Evolutionary conservation across 2,797 vertebrate genomes (phyloP).

Genomic region (Somateria mollissima): DNA sequence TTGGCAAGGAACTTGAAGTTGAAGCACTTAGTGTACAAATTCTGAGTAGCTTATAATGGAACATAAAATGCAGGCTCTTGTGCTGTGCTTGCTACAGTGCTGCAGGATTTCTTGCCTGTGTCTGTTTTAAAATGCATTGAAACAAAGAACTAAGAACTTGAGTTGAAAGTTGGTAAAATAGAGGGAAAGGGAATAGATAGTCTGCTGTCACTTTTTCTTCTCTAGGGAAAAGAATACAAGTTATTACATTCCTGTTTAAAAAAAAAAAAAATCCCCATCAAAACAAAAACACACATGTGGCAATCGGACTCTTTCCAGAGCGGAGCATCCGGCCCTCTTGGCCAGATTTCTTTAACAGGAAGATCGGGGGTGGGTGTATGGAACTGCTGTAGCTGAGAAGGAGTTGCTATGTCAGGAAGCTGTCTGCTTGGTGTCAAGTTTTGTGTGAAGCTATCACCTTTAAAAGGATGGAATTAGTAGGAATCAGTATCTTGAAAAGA

Average conservation of each 20-base stretch:
- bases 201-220: background rate
- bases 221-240: background rate
- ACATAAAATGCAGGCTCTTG: background rate
- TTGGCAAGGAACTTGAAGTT: background rate
- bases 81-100: background rate
- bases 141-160: background rate
- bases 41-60: background rate
- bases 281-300: background rate
- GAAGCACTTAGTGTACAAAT: background rate
- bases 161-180: background rate
- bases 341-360: background rate
- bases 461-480: background rate
- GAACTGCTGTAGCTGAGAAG: background rate
- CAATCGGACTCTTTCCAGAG: background rate
- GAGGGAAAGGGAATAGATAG: background rate
- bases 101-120: background rate
- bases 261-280: background rate
- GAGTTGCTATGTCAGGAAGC: background rate
- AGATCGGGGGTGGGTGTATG: background rate
- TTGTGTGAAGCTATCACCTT: background rate
- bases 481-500: background rate
- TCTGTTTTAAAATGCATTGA: background rate
- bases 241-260: background rate
- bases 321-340: background rate
- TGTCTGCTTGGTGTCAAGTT: background rate